These are phyloP conservation scores for Melanophora roralis DNA, from an alignment of 2,888 invertebrate genomes.

Conservation along the genomic window DNA sequence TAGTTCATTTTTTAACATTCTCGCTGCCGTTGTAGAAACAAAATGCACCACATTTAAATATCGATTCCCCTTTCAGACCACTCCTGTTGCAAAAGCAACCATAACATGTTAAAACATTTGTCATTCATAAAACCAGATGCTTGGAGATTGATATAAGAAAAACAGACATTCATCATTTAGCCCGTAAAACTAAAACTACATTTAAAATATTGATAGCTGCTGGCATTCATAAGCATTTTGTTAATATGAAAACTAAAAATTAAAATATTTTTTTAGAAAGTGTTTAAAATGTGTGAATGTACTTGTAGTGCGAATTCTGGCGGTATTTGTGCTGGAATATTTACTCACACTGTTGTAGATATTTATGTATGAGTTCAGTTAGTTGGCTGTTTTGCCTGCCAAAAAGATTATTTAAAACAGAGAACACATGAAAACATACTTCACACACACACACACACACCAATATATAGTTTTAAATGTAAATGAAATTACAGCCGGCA, in stretches of 20 bases:
- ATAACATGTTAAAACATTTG: slow-evolving; percentile 4
- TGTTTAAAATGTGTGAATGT: background rate
- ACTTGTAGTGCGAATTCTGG: background rate
- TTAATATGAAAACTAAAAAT: background rate
- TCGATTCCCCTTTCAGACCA: background rate
- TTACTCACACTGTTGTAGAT: no score
- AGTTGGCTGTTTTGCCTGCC: slow-evolving; percentile 42
- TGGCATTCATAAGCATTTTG: background rate
- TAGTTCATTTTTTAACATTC: background rate
- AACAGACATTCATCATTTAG: slow-evolving; percentile 14
- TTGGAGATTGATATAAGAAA: no score
- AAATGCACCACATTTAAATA: background rate
- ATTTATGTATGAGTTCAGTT: background rate
- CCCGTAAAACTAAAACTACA: background rate
- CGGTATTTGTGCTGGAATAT: background rate
- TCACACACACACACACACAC: background rate
- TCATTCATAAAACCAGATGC: background rate
- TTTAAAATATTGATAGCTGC: background rate
- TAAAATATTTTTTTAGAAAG: no score
- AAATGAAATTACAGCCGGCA: slow-evolving; percentile 64
- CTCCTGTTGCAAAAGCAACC: background rate
- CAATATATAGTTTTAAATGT: slow-evolving; percentile 64
- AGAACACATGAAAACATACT: no score
- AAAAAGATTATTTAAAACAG: slow-evolving; percentile 62
- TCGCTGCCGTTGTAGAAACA: background rate